A percentile compares a stretch with the other conserved stretches of the same genome.
phyloP scores from a whole-genome alignment of 2,888 invertebrate species.

The Carterocephalus palaemon region DNA sequence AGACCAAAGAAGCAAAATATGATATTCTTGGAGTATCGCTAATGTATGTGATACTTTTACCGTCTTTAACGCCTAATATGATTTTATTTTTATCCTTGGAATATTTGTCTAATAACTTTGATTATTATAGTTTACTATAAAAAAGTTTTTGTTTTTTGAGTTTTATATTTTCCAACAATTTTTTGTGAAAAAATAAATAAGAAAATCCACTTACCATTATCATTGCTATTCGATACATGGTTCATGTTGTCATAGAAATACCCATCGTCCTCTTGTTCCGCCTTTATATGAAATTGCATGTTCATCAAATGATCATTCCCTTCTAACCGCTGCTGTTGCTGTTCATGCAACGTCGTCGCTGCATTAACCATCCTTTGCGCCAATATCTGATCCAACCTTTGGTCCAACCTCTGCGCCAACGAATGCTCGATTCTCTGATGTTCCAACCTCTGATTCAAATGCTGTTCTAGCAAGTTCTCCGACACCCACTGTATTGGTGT shows the following conservation, averaged over 20 bases:
- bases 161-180: too few relatives aligned
- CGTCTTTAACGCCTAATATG: too few relatives aligned
- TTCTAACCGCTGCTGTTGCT: constrained; percentile 38
- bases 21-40: too few relatives aligned
- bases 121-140: too few relatives aligned
- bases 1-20: too few relatives aligned
- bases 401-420: constrained; percentile 36
- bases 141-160: too few relatives aligned
- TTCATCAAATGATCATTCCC: constrained; percentile 50
- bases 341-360: constrained; percentile 37
- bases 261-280: constrained; percentile 66
- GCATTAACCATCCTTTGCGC: constrained; percentile 33
- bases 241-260: constrained; percentile 65
- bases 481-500: constrained; percentile 33
- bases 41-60: too few relatives aligned
- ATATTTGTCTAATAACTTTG: too few relatives aligned
- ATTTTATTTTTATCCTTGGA: too few relatives aligned
- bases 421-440: constrained; percentile 40
- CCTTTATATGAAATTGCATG: constrained; percentile 66
- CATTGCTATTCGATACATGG: constrained; percentile 40
- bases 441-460: constrained; percentile 36
- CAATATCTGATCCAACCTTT: constrained; percentile 35
- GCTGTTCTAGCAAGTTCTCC: constrained; percentile 40
- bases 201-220: constrained; percentile 64
- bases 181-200: too few relatives aligned